These are phyloP conservation scores for Diorhabda elongata DNA, from an alignment of 1,140 invertebrate species.

Conservation along the genomic window DNA sequence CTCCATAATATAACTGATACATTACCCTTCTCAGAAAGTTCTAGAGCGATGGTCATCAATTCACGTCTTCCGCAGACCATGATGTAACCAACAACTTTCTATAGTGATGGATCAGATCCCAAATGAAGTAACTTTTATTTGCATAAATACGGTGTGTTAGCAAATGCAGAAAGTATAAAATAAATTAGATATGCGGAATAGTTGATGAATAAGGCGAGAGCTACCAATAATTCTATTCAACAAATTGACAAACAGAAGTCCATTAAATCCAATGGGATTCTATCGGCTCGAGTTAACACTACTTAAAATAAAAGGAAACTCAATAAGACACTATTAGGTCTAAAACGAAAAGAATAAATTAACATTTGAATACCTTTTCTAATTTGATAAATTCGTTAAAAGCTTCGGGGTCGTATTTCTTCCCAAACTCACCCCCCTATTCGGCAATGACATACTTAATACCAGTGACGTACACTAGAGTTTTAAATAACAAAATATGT, in stretches of 20 bases:
- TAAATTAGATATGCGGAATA: too few species aligned
- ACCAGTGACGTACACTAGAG: not conserved
- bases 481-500: too few species aligned
- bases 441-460: conserved; percentile 21
- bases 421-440: conserved; percentile 7
- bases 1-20: too few species aligned
- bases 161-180: too few species aligned
- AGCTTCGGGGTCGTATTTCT: conserved; percentile 19
- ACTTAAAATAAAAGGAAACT: conserved; percentile 7
- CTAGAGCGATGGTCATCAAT: conserved; percentile 9
- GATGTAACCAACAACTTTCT: not conserved
- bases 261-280: not conserved
- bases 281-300: conserved; percentile 5
- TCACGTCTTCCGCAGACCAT: conserved; percentile 12
- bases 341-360: conserved; percentile 14
- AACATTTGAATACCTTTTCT: conserved; percentile 22
- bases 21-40: conserved; percentile 11
- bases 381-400: conserved; percentile 24
- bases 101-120: conserved; percentile 12
- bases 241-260: not conserved
- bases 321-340: conserved; percentile 9
- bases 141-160: conserved; percentile 6
- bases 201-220: too few species aligned
- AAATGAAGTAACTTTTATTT: conserved; percentile 1
- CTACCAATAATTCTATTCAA: too few species aligned